Evolutionary conservation across 2,797 vertebrate genomes (phyloP), one percentile per base, ranked within the genome.

Genomic region (Acanthurus leucopareius): DNA sequence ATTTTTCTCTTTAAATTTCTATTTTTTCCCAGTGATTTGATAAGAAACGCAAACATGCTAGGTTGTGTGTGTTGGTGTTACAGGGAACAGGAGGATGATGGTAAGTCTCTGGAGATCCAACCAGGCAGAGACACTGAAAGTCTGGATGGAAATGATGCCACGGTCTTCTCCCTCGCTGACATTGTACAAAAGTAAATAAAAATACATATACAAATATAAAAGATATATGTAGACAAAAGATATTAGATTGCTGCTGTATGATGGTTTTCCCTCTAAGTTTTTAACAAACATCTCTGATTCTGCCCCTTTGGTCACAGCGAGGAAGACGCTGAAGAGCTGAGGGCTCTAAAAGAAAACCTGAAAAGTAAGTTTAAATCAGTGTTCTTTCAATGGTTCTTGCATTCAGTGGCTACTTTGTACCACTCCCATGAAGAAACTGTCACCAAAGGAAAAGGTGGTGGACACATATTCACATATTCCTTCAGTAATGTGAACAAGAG

Each of bases 11-110:
- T 42, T 42, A 2, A 42, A 42, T 32, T 32, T 32, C 2, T 32
- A 4, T 32, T 32, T 32, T 32, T 32, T 32, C 3, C 42, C 59
- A 44, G 17, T 25, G 28, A 44, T 59, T 54, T 20, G 28, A 32
- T 32, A 32, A 32, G n/a, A 59, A 22, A 20, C 10, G 4, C 13
- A 20, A 40, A 53, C 15, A 10, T 47, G 49, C 2, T 20, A 8
- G 8, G 0, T 38, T 54, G 28, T 80, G 20, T 77, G 19, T 74
- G 42, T 52, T 62, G 14, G 2, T 78, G 17, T 64, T 44, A 14
- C 65, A 94, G 93, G 69, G 77, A 84, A 9, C 75, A 77, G 6
- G 91, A 92, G 45, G 91, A 94, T 15, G 93, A 93, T 0, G 73
- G 63, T 16, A 86, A 65, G 42, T 71, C 80, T 19, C 73, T 85